Conservation (phyloP, 53 echinoderm and acorn worm species). For the Actinopyga echinites region DNA sequence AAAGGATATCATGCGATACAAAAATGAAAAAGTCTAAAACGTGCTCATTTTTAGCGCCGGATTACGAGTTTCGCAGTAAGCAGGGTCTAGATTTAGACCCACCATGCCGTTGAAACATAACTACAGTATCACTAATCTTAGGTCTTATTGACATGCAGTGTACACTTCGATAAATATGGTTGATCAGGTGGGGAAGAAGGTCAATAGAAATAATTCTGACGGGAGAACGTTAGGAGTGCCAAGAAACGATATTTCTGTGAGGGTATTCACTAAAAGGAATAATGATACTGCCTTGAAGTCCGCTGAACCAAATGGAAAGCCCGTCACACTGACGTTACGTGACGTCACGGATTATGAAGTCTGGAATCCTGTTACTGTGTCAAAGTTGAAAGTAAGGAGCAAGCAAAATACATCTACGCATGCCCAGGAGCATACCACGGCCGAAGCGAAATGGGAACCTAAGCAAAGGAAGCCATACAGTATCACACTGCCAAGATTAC, state of each 20-base stretch:
- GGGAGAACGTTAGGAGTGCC: background rate
- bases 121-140: no score
- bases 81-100: no score
- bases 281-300: background rate
- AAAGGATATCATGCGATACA: no score
- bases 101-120: no score
- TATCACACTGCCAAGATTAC: background rate
- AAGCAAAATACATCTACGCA: background rate
- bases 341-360: slow-evolving; percentile 38
- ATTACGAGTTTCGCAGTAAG: no score
- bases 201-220: background rate
- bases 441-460: background rate
- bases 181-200: background rate
- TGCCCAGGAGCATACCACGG: no score
- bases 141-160: no score
- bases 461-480: background rate
- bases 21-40: no score
- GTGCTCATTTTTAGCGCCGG: no score
- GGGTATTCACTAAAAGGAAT: background rate
- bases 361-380: slow-evolving; percentile 19
- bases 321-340: background rate
- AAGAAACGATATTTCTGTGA: background rate
- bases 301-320: background rate
- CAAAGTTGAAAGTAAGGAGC: slow-evolving; percentile 9
- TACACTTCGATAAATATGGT: background rate